Evolutionary conservation across 2,797 vertebrate genomes (phyloP), one percentile per base, ranked within the genome.

Genomic region (Sebastes diaconus): DNA sequence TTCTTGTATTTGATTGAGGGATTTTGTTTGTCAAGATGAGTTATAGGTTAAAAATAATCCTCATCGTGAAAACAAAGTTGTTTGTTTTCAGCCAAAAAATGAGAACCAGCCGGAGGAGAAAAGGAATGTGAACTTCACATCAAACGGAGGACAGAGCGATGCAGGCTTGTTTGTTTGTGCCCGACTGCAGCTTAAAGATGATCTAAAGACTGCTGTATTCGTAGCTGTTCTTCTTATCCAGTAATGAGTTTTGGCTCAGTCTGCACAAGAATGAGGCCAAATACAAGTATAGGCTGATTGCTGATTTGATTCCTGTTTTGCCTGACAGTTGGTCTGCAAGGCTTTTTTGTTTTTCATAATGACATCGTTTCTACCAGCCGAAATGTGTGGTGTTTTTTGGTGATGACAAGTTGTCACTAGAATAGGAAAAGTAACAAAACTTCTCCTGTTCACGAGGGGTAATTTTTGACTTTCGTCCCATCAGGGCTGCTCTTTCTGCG

Each of bases 401-500:
- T 39, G 8, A 13, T 24, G 27, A 68, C 11, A 18, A 18, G 4
- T 58, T 50, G 27, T 59, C 1, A 1, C 25, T 58, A 9, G 22
- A 29, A 4, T 1, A 22, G 27, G 18, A 12, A n/a, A 32, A 32
- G 8, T 14, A 42, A 42, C 39, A 32, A 13, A 58, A 57, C 10
- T 7, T 46, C 27, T 13, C 14, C 3, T 64, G 29, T 36, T 59
- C 30, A 10, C 14, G 3, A 10, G 8, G 25, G 6, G 24, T 22
- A 6, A 29, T n/a, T 12, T 32, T 13, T 34, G 3, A 29, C 13
- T 65, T 63, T 72, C 11, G 1, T 50, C 29, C 22, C 24, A 3
- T 68, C 73, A 96, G 96, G 70, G 94, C 94, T 4, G 95, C 96
- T 27, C 90, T 96, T 0, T 72, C 93, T 0, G 76, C 92, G 5